Percentiles rank a stretch among this genome's conserved stretches.
phyloP scores from a whole-genome alignment of 2,797 vertebrate genomes.

The Gallinago solitaria region DNA sequence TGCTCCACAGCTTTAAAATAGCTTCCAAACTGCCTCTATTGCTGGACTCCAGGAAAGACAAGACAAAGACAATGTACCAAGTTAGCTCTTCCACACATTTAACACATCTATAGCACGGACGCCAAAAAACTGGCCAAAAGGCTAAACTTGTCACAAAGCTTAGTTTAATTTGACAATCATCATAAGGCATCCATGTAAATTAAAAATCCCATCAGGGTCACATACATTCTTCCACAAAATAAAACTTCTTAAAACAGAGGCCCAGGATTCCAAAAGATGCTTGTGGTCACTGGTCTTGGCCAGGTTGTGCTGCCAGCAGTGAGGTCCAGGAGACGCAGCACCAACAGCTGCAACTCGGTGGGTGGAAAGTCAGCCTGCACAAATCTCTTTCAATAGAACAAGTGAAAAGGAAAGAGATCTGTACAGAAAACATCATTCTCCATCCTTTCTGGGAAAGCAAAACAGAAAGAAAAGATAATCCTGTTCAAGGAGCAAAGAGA shows the following conservation, averaged over 20 bases:
- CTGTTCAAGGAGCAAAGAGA: slow-evolving; percentile 14
- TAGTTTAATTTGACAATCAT: slow-evolving; percentile 69
- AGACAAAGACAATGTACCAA: not conserved
- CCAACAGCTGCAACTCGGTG: not conserved
- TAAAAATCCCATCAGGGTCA: slow-evolving; percentile 60
- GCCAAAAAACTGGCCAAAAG: not conserved
- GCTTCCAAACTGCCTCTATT: not conserved
- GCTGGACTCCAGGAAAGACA: not conserved
- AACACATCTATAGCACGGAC: not conserved
- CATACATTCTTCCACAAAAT: slow-evolving; percentile 59
- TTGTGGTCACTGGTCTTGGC: slow-evolving; percentile 9
- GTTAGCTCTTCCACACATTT: not conserved
- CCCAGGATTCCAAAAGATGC: not conserved
- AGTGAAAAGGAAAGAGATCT: slow-evolving; percentile 7
- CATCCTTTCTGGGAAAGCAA: slow-evolving; percentile 28
- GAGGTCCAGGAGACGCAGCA: not conserved
- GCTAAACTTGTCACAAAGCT: slow-evolving; percentile 51
- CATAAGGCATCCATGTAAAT: slow-evolving; percentile 72
- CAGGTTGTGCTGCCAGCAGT: not conserved
- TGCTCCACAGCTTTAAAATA: not conserved
- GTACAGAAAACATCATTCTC: slow-evolving; percentile 19
- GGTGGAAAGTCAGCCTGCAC: slow-evolving; percentile 41
- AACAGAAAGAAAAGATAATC: not conserved
- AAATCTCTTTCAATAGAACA: not conserved
- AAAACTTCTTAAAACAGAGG: slow-evolving; percentile 24